These are phyloP conservation scores for Urocitellus parryii DNA, from an alignment of 2,113 vertebrate species.

Conservation along the genomic window DNA sequence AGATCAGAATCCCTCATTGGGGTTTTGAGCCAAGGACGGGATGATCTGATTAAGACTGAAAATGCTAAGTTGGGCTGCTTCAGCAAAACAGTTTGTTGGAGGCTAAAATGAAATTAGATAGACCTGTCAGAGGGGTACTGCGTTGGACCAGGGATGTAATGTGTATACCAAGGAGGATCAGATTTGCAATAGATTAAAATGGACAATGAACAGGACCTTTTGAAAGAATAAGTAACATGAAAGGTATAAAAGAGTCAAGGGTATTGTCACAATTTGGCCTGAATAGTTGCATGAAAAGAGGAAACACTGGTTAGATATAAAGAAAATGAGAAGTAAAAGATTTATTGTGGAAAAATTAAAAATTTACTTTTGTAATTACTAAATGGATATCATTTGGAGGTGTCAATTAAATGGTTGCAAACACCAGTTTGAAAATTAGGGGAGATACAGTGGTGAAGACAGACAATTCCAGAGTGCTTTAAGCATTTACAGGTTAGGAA, in stretches of 20 bases:
- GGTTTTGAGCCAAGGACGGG: background rate
- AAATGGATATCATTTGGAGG: background rate
- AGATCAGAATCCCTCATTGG: background rate
- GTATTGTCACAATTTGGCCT: background rate
- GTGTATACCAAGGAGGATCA: background rate
- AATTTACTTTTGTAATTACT: background rate
- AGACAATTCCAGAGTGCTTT: background rate
- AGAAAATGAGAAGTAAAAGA: background rate
- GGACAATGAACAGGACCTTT: fast-evolving
- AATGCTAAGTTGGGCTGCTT: background rate
- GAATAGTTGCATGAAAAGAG: too few species aligned
- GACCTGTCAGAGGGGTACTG: background rate
- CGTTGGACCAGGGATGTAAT: background rate
- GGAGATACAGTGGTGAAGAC: background rate
- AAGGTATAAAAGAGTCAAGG: background rate
- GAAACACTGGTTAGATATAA: background rate
- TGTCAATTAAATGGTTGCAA: background rate
- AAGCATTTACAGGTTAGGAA: background rate
- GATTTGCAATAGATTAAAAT: background rate
- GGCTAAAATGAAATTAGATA: background rate
- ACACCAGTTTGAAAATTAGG: background rate
- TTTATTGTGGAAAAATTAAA: background rate
- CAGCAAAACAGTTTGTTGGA: background rate
- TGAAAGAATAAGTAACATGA: background rate
- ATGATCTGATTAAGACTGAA: background rate